Percentiles rank a stretch among this genome's conserved stretches.
Evolutionary conservation across 2,888 invertebrate species (phyloP).

Genomic region (Tanypteryx hageni): DNA sequence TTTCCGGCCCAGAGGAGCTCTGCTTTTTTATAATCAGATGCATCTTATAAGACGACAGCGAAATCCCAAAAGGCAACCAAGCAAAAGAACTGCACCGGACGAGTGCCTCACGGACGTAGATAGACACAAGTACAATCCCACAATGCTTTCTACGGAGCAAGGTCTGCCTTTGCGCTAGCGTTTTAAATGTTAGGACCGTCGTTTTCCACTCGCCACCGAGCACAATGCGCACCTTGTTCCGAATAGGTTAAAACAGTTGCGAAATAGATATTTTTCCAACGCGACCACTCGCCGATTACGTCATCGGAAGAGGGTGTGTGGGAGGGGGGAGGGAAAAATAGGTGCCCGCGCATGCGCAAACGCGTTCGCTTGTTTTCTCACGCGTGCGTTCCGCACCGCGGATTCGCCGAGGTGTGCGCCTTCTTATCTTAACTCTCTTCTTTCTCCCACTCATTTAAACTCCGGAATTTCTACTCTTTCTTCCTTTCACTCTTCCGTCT

Average conservation of each 20-base stretch:
- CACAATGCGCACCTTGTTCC: not conserved
- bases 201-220: too few species aligned
- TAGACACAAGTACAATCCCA: not conserved
- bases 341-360: constrained; percentile 50
- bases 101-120: not conserved
- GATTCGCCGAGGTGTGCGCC: constrained; percentile 29
- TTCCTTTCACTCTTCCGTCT: not conserved
- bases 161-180: too few species aligned
- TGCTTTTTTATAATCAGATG: constrained; percentile 52
- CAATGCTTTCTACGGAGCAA: not conserved
- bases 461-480: not conserved
- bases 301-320: not conserved
- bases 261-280: not conserved
- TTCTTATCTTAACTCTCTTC: constrained; percentile 23
- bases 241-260: constrained; percentile 16
- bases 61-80: constrained; percentile 30
- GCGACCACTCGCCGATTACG: not conserved
- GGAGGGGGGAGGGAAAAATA: not conserved
- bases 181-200: too few species aligned
- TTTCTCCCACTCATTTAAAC: constrained; percentile 16
- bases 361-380: constrained; percentile 42
- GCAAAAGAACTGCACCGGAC: constrained; percentile 9
- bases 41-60: constrained; percentile 30
- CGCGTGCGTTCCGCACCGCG: constrained; percentile 53
- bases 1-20: constrained; percentile 53